These are phyloP conservation scores for human DNA, from an alignment of 2,113 vertebrate species.

Conservation along the genomic window GRCh38 chrX:20781501-20782000, in stretches of 20 bases:
- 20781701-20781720: background rate
- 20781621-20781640: background rate
- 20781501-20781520: background rate
- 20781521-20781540: background rate
- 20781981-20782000: conserved; percentile 15
- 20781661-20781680: background rate
- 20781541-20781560: background rate
- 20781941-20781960: background rate
- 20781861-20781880: background rate
- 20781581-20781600: background rate
- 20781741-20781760: background rate
- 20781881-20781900: background rate
- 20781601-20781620: background rate
- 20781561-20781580: conserved; percentile 8
- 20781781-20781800: background rate
- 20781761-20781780: background rate
- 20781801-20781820: conserved; percentile 24
- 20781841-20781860: background rate
- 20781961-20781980: conserved; percentile 22
- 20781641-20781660: background rate
- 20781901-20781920: background rate
- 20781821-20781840: background rate
- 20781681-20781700: background rate
- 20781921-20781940: conserved; percentile 23
- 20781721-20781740: background rate